Base-by-base conservation (phyloP, 2,888 invertebrate genomes). In the Toxonevra muliebris region DNA sequence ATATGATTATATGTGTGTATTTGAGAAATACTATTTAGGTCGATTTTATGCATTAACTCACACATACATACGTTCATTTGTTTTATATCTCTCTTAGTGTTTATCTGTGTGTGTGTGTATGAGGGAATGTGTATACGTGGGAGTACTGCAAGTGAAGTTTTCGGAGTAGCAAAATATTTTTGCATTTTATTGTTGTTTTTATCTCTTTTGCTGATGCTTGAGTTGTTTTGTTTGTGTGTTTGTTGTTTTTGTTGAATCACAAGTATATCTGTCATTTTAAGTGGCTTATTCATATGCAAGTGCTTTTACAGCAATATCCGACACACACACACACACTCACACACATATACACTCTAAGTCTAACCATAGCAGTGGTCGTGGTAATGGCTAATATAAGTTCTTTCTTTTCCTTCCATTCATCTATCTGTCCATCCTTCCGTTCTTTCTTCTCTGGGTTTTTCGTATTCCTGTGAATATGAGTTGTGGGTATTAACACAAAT, bases 211-310 rank as follows among this genome's bases (percentile, higher is more conserved):
- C 52, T 62, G 61, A 2, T 58, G 62, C 62, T 72, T 65, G 61
- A 63, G 42, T 61, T 62, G 54, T 54, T 15, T 54, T 53, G 42
- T 45, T 10, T 13, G 13, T 61, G 50, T 52, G 41, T n/a, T 54
- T 53, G 50, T 45, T 67, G 57, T 50, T 50, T 55, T 4, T 55
- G 64, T 61, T 69, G 66, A 64, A 66, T 62, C 53, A 63, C 65
- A 69, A 74, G 79, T 77, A 73, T 77, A 81, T 81, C 77, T 81
- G 81, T 80, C 80, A 81, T 75, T 81, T 78, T 76, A 80, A 80
- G 80, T 80, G 79, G 79, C 79, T 80, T 78, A 80, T 78, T 80
- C 81, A 79, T 77, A 80, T 79, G 78, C 79, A 80, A 76, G 75
- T 59, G 63, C n/a, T 15, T 54, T 65, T 52, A 61, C 53, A 60